These are phyloP conservation scores for Cecropterus lyciades DNA, from an alignment of 1,140 invertebrate species.

Conservation along the genomic window DNA sequence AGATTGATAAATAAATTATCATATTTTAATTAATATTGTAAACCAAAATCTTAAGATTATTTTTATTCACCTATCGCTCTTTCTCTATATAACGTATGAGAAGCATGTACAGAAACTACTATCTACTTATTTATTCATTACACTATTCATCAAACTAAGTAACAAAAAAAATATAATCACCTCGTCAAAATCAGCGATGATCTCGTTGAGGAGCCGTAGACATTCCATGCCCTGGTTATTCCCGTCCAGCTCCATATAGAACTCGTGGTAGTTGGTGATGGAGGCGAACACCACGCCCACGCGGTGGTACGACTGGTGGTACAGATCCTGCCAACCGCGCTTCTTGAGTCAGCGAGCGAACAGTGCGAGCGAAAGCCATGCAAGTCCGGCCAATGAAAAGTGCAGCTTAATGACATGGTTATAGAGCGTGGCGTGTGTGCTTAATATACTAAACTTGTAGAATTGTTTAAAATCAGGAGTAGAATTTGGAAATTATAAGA, in stretches of 20 bases:
- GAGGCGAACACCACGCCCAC: conserved; percentile 97
- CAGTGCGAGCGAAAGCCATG: conserved; percentile 54
- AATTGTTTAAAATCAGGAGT: neutral
- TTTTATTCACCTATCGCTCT: too few species aligned
- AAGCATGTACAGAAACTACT: too few species aligned
- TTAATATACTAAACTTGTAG: neutral
- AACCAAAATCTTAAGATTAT: too few species aligned
- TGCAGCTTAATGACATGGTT: conserved; percentile 35
- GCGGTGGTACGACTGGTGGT: conserved; percentile 96
- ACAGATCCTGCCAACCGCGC: conserved; percentile 90
- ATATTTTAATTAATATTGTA: too few species aligned
- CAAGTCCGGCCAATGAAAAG: conserved; percentile 46
- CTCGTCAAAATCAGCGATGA: conserved; percentile 99
- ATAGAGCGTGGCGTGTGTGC: conserved; percentile 12
- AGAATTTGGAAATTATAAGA: neutral
- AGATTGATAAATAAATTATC: too few species aligned
- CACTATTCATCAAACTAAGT: too few species aligned
- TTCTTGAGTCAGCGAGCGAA: conserved; percentile 51
- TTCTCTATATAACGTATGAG: too few species aligned
- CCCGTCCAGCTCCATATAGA: conserved; percentile 97
- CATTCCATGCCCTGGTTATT: conserved; percentile 98
- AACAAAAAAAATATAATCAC: conserved; percentile 84
- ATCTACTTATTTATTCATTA: too few species aligned
- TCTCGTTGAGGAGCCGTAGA: conserved; percentile 96
- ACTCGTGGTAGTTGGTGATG: conserved; percentile 97